A percentile compares a stretch with the other conserved stretches of the same genome.
Conservation (phyloP, 2,113 vertebrate species). For the Dasyornis broadbenti region DNA sequence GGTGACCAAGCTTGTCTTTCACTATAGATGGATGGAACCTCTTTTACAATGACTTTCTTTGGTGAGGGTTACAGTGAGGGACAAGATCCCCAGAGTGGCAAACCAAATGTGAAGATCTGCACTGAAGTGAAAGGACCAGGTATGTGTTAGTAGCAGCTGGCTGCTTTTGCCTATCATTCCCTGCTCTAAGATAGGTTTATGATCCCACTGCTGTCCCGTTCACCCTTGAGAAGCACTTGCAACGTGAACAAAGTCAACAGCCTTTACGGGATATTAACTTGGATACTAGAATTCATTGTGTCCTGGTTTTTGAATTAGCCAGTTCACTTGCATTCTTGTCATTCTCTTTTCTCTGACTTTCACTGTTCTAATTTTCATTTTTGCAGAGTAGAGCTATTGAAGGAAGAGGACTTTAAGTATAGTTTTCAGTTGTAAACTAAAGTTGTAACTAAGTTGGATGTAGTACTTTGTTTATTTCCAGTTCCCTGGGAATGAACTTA, state of each 20-base stretch:
- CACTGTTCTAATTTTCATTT: not conserved
- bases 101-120: constrained; percentile 87
- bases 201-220: not conserved
- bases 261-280: not conserved
- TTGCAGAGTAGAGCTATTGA: not conserved
- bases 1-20: not conserved
- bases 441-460: not conserved
- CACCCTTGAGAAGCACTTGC: not conserved
- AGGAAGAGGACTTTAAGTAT: not conserved
- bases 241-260: not conserved
- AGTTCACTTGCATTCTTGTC: not conserved
- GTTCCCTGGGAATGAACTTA: not conserved
- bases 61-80: constrained; percentile 88
- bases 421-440: not conserved
- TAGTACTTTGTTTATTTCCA: not conserved
- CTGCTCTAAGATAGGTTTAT: not conserved
- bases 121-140: constrained; percentile 93
- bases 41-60: constrained; percentile 88
- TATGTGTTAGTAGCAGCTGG: constrained; percentile 31
- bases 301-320: not conserved
- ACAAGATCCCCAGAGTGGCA: constrained; percentile 72
- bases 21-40: constrained; percentile 83
- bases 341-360: not conserved
- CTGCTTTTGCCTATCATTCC: not conserved
- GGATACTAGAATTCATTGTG: not conserved